A percentile compares a stretch with the other conserved stretches of the same genome.
Conservation (phyloP, 2,113 vertebrate genomes). For the Megalops atlanticus region DNA sequence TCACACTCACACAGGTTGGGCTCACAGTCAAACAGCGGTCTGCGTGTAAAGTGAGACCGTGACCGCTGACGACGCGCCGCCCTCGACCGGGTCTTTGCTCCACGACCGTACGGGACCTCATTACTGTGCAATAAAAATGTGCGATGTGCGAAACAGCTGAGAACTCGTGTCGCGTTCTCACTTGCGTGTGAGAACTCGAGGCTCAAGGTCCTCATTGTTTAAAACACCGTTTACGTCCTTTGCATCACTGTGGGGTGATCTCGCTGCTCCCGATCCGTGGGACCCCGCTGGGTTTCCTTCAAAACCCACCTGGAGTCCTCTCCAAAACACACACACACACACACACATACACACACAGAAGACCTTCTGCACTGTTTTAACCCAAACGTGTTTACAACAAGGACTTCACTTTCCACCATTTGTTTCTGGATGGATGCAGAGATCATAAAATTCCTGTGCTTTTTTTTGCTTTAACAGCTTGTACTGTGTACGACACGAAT, state of each 20-base stretch:
- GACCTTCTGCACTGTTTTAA: slow-evolving; percentile 22
- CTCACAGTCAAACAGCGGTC: slow-evolving; percentile 7
- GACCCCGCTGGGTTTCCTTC: too few species aligned
- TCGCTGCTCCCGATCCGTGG: too few species aligned
- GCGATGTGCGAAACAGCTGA: slow-evolving; percentile 31
- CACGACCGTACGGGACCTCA: slow-evolving; percentile 43
- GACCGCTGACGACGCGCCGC: background rate
- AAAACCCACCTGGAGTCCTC: background rate
- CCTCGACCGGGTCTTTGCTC: background rate
- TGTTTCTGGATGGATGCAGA: slow-evolving; percentile 53
- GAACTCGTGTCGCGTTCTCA: too few species aligned
- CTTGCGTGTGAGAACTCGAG: too few species aligned
- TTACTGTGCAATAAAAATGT: slow-evolving; percentile 56
- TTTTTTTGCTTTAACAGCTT: slow-evolving; percentile 28
- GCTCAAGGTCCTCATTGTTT: too few species aligned
- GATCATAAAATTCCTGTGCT: slow-evolving; percentile 7
- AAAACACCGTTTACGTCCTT: too few species aligned
- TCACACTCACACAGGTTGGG: background rate
- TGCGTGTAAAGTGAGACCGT: slow-evolving; percentile 9
- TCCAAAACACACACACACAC: background rate
- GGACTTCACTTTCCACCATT: slow-evolving; percentile 4
- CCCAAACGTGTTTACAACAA: slow-evolving; percentile 10
- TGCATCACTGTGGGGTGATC: too few species aligned
- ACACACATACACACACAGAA: slow-evolving; percentile 4
- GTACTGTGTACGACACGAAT: slow-evolving; percentile 43